Conservation (phyloP, 23 tunicate species). For the Trididemnum clinides region DNA sequence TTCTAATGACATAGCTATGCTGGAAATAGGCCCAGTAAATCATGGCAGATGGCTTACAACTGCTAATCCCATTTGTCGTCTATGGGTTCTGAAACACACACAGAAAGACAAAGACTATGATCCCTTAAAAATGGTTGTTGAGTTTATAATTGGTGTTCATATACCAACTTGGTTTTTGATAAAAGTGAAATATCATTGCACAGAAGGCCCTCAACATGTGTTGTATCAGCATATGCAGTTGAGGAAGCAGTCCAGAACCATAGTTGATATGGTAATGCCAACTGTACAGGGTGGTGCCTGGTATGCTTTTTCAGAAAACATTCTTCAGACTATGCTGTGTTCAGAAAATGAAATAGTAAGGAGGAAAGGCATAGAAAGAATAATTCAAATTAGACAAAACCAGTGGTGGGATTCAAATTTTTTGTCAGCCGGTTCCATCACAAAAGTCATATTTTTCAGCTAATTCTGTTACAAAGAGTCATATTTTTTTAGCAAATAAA, state of each 20-base stretch:
- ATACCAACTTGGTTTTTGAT: not conserved
- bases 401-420: too few species aligned
- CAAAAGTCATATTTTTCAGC: too few species aligned
- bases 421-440: too few species aligned
- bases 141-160: not conserved
- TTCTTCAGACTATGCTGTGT: not conserved
- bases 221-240: not conserved
- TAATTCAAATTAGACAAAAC: not conserved
- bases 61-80: too few species aligned
- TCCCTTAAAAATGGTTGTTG: not conserved
- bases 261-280: not conserved
- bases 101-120: not conserved
- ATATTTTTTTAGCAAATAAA: too few species aligned
- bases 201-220: not conserved
- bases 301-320: not conserved
- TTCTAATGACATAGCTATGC: not conserved
- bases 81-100: too few species aligned
- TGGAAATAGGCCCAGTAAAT: constrained; percentile 3
- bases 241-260: not conserved
- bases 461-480: too few species aligned
- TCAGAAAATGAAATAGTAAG: not conserved
- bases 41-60: constrained; percentile 1
- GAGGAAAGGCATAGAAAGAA: not conserved
- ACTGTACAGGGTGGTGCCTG: not conserved
- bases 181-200: not conserved